Conservation (phyloP, 2,888 invertebrate genomes). For the Nomada lathburiana region DNA sequence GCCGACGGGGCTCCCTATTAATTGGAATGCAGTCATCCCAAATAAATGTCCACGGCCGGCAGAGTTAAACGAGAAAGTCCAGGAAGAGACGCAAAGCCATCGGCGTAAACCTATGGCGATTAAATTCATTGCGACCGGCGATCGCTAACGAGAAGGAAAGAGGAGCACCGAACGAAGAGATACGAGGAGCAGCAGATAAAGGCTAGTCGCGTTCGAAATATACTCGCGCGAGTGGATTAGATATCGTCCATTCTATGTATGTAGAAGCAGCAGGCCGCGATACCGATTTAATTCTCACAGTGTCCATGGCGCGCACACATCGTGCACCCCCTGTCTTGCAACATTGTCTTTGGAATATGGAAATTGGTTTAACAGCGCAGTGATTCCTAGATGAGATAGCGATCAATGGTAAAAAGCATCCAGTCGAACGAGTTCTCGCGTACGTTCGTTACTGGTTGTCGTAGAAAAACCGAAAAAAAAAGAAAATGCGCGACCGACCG, state of each 20-base stretch:
- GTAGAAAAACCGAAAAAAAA: neutral
- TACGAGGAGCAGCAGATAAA: slow-evolving; percentile 52
- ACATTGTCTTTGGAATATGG: slow-evolving; percentile 65
- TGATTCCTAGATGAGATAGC: slow-evolving; percentile 56
- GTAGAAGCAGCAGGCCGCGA: slow-evolving; percentile 6
- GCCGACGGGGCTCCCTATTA: slow-evolving; percentile 67
- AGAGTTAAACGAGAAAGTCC: slow-evolving; percentile 34
- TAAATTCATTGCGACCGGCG: slow-evolving; percentile 73
- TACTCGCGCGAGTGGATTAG: slow-evolving; percentile 60
- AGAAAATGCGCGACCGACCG: neutral
- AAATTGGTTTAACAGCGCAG: slow-evolving; percentile 55
- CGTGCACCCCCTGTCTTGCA: slow-evolving; percentile 20
- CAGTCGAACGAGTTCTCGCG: slow-evolving; percentile 49
- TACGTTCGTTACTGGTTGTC: slow-evolving; percentile 7
- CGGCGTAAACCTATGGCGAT: slow-evolving; percentile 49
- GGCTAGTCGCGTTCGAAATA: slow-evolving; percentile 57
- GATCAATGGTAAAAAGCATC: slow-evolving; percentile 43
- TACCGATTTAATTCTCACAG: slow-evolving; percentile 60
- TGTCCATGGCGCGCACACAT: neutral
- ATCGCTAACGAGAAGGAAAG: slow-evolving; percentile 64
- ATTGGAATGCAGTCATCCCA: slow-evolving; percentile 69
- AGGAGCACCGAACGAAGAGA: slow-evolving; percentile 42
- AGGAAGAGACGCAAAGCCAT: neutral
- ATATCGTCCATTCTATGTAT: slow-evolving; percentile 28
- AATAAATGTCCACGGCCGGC: slow-evolving; percentile 48